Conservation (phyloP, 2,113 vertebrate species). For the Chionis minor region DNA sequence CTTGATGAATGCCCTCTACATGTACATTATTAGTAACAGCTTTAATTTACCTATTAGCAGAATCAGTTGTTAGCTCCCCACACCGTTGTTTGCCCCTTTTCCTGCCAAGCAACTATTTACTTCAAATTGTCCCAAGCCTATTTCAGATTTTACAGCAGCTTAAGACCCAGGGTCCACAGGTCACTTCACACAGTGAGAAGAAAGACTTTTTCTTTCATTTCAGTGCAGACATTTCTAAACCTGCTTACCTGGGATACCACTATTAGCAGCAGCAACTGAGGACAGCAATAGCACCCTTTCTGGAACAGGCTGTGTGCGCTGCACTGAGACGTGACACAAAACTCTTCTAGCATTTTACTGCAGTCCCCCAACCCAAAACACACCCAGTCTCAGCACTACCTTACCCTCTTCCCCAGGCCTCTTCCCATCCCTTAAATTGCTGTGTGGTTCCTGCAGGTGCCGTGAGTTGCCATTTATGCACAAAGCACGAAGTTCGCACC, state of each 20-base stretch:
- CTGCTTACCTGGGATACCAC: not conserved
- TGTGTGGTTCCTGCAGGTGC: not conserved
- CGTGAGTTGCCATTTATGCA: not conserved
- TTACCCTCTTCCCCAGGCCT: not conserved
- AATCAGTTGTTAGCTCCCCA: not conserved
- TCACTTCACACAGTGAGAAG: not conserved
- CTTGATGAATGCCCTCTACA: not conserved
- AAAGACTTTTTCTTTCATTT: not conserved
- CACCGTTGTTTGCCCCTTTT: not conserved
- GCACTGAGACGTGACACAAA: not conserved
- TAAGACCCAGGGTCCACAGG: not conserved
- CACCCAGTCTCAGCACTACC: not conserved
- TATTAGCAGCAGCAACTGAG: not conserved
- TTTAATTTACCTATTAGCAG: not conserved
- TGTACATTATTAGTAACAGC: rapidly evolving
- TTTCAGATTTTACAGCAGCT: not conserved
- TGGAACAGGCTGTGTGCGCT: rapidly evolving
- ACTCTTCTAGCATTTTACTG: not conserved
- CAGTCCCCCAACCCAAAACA: not conserved
- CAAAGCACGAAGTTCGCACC: not conserved
- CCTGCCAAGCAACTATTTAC: not conserved
- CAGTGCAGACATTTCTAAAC: not conserved
- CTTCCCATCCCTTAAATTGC: not conserved
- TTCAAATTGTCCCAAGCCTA: not conserved
- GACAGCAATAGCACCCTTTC: not conserved